Evolutionary conservation across 2,888 invertebrate species (phyloP).

Genomic region (Volucella inflata): DNA sequence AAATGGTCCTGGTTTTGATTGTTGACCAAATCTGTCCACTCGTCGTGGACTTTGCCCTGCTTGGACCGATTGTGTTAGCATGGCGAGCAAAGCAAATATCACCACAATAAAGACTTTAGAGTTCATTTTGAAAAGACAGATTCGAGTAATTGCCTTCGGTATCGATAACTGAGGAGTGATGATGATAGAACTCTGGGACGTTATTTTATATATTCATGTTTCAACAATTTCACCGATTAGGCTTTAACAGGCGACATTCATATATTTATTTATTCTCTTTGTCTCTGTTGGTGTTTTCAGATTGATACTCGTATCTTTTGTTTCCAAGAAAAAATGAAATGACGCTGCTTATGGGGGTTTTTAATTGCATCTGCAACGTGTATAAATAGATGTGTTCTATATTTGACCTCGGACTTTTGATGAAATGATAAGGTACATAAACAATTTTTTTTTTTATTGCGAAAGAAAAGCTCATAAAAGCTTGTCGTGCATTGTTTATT

Average conservation of each 20-base stretch:
- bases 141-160: not conserved
- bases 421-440: too few species aligned
- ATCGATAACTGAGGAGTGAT: not conserved
- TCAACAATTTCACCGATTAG: not conserved
- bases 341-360: too few species aligned
- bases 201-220: not conserved
- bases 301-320: too few species aligned
- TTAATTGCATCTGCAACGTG: too few species aligned
- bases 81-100: conserved; percentile 1
- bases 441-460: too few species aligned
- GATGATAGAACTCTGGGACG: not conserved
- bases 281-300: not conserved
- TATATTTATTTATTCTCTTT: too few species aligned
- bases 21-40: not conserved
- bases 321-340: too few species aligned
- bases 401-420: too few species aligned
- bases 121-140: conserved; percentile 1
- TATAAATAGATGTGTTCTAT: too few species aligned
- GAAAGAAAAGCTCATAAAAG: too few species aligned
- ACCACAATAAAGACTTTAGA: not conserved
- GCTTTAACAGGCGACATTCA: too few species aligned
- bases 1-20: not conserved
- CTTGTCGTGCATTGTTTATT: too few species aligned
- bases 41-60: not conserved
- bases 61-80: not conserved